Percentiles rank a stretch among this genome's conserved stretches.
Evolutionary conservation across 2,113 vertebrate species (phyloP).

Genomic region (Vireo altiloquus): DNA sequence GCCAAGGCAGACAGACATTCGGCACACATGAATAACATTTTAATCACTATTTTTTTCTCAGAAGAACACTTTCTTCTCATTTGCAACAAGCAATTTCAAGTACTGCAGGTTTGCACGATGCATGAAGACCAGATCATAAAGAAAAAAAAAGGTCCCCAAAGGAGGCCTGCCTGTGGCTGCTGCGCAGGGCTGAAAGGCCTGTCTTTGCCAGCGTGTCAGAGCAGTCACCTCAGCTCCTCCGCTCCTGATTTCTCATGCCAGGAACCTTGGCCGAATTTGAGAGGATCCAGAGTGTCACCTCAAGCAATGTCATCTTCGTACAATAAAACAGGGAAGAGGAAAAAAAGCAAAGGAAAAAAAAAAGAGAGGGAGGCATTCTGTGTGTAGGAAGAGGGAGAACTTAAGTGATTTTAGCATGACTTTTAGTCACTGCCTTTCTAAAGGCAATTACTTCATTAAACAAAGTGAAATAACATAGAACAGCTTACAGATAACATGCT

Average conservation of each 20-base stretch:
- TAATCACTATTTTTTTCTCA: constrained; percentile 37
- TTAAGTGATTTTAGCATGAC: constrained; percentile 3
- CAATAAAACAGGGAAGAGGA: not conserved
- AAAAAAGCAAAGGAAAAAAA: not conserved
- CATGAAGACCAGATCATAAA: not conserved
- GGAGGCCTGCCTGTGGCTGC: not conserved
- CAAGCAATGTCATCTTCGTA: not conserved
- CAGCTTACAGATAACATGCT: constrained; percentile 51
- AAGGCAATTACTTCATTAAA: constrained; percentile 50
- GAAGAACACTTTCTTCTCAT: constrained; percentile 51
- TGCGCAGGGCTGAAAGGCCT: not conserved
- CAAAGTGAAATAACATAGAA: constrained; percentile 22
- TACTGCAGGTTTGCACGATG: constrained; percentile 42
- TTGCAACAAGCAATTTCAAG: constrained; percentile 45
- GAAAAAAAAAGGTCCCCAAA: not conserved
- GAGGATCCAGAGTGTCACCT: not conserved
- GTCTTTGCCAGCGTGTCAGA: not conserved
- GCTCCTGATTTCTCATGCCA: not conserved
- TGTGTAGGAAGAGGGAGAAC: constrained; percentile 8
- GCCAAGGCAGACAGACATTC: constrained; percentile 51
- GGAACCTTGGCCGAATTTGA: not conserved
- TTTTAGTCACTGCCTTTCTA: constrained; percentile 12
- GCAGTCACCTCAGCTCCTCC: not conserved
- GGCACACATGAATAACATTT: constrained; percentile 54
- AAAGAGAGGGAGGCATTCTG: not conserved